A percentile compares a stretch with the other conserved stretches of the same genome.
Evolutionary conservation across 1,140 invertebrate species (phyloP).

Genomic region (Lucilia cuprina): DNA sequence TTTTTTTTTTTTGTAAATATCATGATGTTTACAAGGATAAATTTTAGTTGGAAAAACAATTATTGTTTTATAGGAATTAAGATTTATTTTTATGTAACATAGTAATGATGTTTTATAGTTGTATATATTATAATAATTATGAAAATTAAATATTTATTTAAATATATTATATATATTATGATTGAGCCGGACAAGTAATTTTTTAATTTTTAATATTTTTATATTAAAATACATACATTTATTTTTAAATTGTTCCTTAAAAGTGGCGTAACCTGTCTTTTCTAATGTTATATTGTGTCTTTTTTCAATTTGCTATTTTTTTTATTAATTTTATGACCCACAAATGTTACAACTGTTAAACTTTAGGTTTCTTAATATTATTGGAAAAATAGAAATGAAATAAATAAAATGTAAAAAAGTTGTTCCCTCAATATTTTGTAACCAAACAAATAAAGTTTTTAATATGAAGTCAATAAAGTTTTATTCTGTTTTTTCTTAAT

Average conservation of each 20-base stretch:
- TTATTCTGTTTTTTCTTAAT: background rate
- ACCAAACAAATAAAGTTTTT: constrained; percentile 6
- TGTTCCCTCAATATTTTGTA: constrained; percentile 1
- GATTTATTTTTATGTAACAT: background rate
- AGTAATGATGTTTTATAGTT: too few relatives aligned
- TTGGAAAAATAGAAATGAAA: background rate
- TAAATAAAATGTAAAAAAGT: background rate
- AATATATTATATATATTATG: too few relatives aligned
- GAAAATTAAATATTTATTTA: too few relatives aligned
- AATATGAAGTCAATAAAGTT: constrained; percentile 12
- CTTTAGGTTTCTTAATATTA: background rate
- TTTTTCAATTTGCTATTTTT: background rate
- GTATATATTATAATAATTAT: too few relatives aligned
- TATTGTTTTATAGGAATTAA: background rate
- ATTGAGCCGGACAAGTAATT: too few relatives aligned
- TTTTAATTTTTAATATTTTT: too few relatives aligned
- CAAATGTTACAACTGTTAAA: constrained; percentile 1
- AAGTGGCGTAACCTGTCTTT: background rate
- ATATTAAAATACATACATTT: too few relatives aligned
- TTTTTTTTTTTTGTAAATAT: background rate
- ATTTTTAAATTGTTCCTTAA: too few relatives aligned
- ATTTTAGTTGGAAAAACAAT: background rate
- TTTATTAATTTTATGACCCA: background rate
- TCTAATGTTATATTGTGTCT: background rate
- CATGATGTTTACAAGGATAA: background rate